Percentiles rank a stretch among this genome's conserved stretches.
Conservation (phyloP, 2,888 invertebrate genomes). For the Platycheirus albimanus region DNA sequence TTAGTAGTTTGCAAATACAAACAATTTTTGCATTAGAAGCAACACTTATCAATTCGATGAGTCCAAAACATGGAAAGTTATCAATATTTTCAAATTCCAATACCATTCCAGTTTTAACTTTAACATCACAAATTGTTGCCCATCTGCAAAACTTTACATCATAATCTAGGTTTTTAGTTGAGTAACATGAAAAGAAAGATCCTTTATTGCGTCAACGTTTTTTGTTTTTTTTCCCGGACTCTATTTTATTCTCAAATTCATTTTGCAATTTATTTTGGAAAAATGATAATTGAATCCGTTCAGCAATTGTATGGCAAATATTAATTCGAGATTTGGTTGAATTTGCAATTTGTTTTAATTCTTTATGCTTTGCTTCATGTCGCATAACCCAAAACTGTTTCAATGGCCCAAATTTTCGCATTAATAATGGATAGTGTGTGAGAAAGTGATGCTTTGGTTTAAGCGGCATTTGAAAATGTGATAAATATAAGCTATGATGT, state of each 20-base stretch:
- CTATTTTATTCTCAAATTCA: background rate
- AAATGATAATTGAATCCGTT: slow-evolving; percentile 16
- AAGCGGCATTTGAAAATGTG: slow-evolving; percentile 8
- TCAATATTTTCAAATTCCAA: slow-evolving; percentile 16
- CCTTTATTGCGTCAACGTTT: background rate
- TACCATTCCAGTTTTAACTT: slow-evolving; percentile 15
- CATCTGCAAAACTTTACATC: slow-evolving; percentile 7
- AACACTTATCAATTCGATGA: slow-evolving; percentile 10
- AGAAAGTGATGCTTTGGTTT: slow-evolving; percentile 47
- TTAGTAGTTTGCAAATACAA: slow-evolving; percentile 3
- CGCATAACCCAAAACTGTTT: slow-evolving; percentile 27
- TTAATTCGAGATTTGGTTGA: slow-evolving; percentile 21
- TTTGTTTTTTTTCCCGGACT: background rate
- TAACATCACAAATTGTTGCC: slow-evolving; percentile 14
- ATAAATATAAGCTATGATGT: slow-evolving; percentile 12
- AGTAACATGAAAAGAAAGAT: background rate
- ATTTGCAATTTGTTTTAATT: slow-evolving; percentile 31
- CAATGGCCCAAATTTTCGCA: slow-evolving; percentile 21
- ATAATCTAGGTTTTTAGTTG: background rate
- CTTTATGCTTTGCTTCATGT: slow-evolving; percentile 32
- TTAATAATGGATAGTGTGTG: slow-evolving; percentile 27
- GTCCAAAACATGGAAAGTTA: slow-evolving; percentile 14
- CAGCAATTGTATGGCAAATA: slow-evolving; percentile 21
- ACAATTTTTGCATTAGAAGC: background rate
- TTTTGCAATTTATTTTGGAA: slow-evolving; percentile 7